Conservation (phyloP, 2,113 vertebrate genomes). For the Oreochromis tanganicae region DNA sequence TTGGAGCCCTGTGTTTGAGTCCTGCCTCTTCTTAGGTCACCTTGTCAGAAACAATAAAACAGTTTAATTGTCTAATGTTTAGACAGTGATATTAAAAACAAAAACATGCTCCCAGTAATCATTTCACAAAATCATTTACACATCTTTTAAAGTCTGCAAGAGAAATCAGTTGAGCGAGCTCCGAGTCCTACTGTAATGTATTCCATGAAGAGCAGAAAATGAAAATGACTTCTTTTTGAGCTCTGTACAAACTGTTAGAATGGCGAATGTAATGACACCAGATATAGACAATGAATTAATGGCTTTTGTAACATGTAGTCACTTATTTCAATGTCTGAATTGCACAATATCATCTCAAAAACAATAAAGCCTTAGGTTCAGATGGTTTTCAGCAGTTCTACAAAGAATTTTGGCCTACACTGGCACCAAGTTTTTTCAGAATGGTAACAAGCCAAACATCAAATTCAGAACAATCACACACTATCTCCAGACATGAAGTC, state of each 20-base stretch:
- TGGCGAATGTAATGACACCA: not conserved
- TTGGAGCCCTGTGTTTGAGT: not conserved
- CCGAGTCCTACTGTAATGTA: not conserved
- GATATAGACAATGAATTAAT: not conserved
- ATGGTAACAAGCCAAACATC: too few species aligned
- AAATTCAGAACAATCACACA: too few species aligned
- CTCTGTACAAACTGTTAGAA: not conserved
- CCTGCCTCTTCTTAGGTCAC: not conserved
- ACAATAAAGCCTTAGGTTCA: too few species aligned
- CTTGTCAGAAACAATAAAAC: not conserved
- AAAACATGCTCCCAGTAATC: not conserved
- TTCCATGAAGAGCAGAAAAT: not conserved
- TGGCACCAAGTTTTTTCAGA: too few species aligned
- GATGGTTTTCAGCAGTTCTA: too few species aligned
- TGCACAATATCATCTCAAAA: not conserved
- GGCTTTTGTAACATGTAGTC: not conserved
- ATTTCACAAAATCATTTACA: not conserved
- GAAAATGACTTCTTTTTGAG: not conserved
- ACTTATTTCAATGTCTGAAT: not conserved
- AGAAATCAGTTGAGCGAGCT: not conserved
- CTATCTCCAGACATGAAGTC: too few species aligned
- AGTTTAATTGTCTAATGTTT: not conserved
- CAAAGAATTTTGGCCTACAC: too few species aligned
- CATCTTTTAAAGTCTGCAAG: not conserved
- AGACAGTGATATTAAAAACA: not conserved